A percentile compares a stretch with the other conserved stretches of the same genome.
Conservation (phyloP, 2,113 vertebrate genomes). For the Upupa epops region DNA sequence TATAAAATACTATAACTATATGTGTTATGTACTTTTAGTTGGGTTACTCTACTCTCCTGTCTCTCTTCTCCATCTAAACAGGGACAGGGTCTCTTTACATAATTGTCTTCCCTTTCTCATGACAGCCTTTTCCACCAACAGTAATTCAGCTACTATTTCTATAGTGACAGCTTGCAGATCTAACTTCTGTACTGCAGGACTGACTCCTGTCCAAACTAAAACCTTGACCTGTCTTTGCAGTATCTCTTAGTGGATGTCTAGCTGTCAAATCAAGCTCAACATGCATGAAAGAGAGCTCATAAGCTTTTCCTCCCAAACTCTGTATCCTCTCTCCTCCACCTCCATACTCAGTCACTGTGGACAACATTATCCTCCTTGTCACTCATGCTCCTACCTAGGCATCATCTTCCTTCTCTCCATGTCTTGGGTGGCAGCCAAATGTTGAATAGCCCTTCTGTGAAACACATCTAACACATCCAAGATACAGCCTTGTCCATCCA, state of each 20-base stretch:
- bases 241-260: background rate
- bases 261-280: background rate
- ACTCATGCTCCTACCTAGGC: background rate
- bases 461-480: background rate
- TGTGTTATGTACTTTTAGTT: background rate
- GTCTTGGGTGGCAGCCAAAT: background rate
- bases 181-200: background rate
- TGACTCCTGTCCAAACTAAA: slow-evolving; percentile 15
- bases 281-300: background rate
- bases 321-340: background rate
- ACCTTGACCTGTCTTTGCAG: background rate
- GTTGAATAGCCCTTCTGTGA: background rate
- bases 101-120: background rate
- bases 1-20: background rate
- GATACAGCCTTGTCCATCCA: background rate
- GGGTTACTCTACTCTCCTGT: background rate
- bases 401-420: background rate
- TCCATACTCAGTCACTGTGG: background rate
- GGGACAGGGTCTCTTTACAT: background rate
- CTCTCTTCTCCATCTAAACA: background rate
- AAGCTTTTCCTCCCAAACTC: background rate
- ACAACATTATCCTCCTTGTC: background rate
- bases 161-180: slow-evolving; percentile 4
- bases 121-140: background rate
- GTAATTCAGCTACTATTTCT: slow-evolving; percentile 7